phyloP scores from a whole-genome alignment of 2,113 vertebrate genomes.

The Upupa epops region DNA sequence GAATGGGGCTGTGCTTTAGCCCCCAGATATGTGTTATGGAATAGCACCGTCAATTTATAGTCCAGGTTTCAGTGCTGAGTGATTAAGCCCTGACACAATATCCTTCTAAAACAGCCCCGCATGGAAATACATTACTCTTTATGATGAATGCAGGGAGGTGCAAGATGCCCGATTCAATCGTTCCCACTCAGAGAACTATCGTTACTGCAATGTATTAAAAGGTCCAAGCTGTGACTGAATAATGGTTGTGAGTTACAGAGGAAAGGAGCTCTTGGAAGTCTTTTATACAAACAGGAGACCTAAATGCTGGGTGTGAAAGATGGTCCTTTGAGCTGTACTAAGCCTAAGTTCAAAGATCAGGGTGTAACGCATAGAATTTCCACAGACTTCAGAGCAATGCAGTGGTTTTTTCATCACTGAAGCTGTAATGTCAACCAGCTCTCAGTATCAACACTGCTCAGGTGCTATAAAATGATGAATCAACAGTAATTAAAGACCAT shows the following conservation, averaged over 20 bases:
- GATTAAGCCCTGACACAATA: slow-evolving; percentile 16
- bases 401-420: background rate
- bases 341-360: background rate
- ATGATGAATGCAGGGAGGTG: background rate
- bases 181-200: background rate
- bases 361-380: background rate
- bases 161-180: background rate
- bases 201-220: background rate
- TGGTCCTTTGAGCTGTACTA: background rate
- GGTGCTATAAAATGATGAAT: background rate
- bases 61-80: background rate
- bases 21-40: background rate
- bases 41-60: background rate
- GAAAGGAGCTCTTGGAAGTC: background rate
- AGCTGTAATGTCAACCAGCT: background rate
- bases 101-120: background rate
- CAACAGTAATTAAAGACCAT: background rate
- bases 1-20: background rate
- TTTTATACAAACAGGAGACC: background rate
- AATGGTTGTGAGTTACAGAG: background rate
- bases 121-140: background rate
- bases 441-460: background rate
- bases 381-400: background rate
- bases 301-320: background rate
- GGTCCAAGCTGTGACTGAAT: background rate